These are phyloP conservation scores for Caenorhabditis japonica DNA, from an alignment of 2,888 invertebrate species.

Conservation along the genomic window DNA sequence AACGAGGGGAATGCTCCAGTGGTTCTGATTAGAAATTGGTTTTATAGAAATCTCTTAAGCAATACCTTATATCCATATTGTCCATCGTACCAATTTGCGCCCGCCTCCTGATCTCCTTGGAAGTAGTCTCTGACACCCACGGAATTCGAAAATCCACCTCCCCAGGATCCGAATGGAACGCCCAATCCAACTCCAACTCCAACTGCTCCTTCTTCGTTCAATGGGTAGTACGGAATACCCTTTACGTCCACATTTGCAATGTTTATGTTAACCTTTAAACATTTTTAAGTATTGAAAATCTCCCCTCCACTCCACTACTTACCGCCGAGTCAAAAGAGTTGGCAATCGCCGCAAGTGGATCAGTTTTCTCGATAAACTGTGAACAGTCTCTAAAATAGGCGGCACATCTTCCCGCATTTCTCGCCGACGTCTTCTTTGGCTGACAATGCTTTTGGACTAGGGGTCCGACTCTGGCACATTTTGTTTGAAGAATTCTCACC, in stretches of 20 bases:
- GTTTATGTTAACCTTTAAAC: constrained; percentile 44
- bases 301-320: not conserved
- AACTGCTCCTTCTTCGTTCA: constrained; percentile 71
- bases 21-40: constrained; percentile 55
- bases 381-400: constrained; percentile 67
- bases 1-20: constrained; percentile 70
- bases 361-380: constrained; percentile 63
- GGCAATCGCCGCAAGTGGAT: constrained; percentile 65
- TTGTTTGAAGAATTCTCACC: constrained; percentile 28
- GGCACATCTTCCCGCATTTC: constrained; percentile 55
- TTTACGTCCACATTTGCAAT: constrained; percentile 64
- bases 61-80: constrained; percentile 63
- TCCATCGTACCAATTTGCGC: constrained; percentile 70
- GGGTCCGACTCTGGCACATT: constrained; percentile 35
- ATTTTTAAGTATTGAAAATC: not conserved
- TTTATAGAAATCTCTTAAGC: constrained; percentile 8
- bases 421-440: constrained; percentile 44
- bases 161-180: constrained; percentile 72
- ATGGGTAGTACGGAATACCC: constrained; percentile 72
- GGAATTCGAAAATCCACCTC: constrained; percentile 67
- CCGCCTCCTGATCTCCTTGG: constrained; percentile 66
- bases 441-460: constrained; percentile 55
- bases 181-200: constrained; percentile 65
- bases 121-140: constrained; percentile 73
- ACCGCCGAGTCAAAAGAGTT: constrained; percentile 65